phyloP scores from a whole-genome alignment of 1,140 invertebrate species.

The Drosophila bipectinata region DNA sequence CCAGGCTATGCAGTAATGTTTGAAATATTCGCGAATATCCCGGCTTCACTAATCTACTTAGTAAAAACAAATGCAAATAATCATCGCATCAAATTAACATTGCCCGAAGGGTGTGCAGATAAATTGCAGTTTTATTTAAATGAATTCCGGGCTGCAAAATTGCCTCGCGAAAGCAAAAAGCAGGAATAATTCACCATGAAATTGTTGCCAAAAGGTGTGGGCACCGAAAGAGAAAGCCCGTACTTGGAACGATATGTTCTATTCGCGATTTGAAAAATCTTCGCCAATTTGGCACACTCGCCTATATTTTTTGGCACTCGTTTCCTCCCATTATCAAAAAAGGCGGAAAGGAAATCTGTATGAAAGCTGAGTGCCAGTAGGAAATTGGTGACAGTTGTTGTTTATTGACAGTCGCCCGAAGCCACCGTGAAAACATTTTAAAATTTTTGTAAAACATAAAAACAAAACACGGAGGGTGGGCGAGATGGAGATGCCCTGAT shows the following conservation, averaged over 20 bases:
- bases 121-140: constrained; percentile 81
- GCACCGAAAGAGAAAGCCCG: neutral
- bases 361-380: neutral
- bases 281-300: constrained; percentile 78
- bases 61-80: constrained; percentile 57
- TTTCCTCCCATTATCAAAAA: constrained; percentile 18
- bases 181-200: constrained; percentile 73
- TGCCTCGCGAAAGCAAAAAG: constrained; percentile 25
- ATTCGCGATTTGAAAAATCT: constrained; percentile 79
- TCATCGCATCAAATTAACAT: constrained; percentile 76
- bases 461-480: constrained; percentile 49
- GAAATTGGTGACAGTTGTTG: constrained; percentile 78
- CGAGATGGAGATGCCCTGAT: neutral
- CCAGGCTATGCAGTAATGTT: too few relatives aligned
- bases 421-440: constrained; percentile 82
- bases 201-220: constrained; percentile 45
- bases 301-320: constrained; percentile 34
- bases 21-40: neutral
- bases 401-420: constrained; percentile 76
- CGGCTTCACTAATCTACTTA: constrained; percentile 34
- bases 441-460: constrained; percentile 81
- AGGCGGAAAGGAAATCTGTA: neutral
- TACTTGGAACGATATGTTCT: constrained; percentile 11
- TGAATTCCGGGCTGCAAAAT: constrained; percentile 49
- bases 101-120: constrained; percentile 31